A percentile compares a stretch with the other conserved stretches of the same genome.
phyloP scores from a whole-genome alignment of 2,797 vertebrate species.

The Cryptoprocta ferox region DNA sequence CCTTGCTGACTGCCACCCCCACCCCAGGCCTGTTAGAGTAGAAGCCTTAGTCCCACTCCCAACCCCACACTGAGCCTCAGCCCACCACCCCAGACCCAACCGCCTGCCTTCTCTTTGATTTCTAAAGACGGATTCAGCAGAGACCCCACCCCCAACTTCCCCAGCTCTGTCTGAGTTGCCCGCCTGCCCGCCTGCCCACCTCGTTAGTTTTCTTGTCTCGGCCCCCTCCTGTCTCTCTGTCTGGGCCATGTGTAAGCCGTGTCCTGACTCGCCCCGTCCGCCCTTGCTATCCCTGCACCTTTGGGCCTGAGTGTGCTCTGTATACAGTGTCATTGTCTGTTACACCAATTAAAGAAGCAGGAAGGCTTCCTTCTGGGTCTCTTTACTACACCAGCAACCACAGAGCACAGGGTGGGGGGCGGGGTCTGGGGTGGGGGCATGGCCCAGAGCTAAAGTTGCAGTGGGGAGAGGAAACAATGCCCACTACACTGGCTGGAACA shows the following conservation, averaged over 20 bases:
- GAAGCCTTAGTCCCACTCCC: constrained; percentile 72
- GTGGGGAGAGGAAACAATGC: fast-evolving
- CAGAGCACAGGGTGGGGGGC: background rate
- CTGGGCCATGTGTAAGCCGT: constrained; percentile 78
- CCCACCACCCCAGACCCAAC: constrained; percentile 78
- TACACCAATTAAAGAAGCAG: constrained; percentile 91
- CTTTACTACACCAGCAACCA: constrained; percentile 33
- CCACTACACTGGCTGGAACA: background rate
- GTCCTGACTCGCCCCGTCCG: constrained; percentile 75
- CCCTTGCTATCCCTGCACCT: constrained; percentile 84
- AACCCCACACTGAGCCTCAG: background rate
- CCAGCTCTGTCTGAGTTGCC: constrained; percentile 53
- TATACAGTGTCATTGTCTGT: constrained; percentile 90
- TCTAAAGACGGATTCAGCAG: constrained; percentile 82
- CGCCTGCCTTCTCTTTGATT: constrained; percentile 85
- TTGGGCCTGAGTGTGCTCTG: constrained; percentile 89
- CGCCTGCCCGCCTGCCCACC: constrained; percentile 17
- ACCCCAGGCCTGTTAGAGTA: constrained; percentile 82
- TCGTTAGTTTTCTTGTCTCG: constrained; percentile 51
- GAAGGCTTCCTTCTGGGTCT: constrained; percentile 87
- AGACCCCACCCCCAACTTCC: constrained; percentile 24
- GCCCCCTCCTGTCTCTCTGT: constrained; percentile 52
- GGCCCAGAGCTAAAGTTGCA: background rate
- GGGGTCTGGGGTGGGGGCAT: fast-evolving
- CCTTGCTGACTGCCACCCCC: constrained; percentile 78